These are phyloP conservation scores for Chauna torquata DNA, from an alignment of 2,113 vertebrate genomes.

Conservation along the genomic window DNA sequence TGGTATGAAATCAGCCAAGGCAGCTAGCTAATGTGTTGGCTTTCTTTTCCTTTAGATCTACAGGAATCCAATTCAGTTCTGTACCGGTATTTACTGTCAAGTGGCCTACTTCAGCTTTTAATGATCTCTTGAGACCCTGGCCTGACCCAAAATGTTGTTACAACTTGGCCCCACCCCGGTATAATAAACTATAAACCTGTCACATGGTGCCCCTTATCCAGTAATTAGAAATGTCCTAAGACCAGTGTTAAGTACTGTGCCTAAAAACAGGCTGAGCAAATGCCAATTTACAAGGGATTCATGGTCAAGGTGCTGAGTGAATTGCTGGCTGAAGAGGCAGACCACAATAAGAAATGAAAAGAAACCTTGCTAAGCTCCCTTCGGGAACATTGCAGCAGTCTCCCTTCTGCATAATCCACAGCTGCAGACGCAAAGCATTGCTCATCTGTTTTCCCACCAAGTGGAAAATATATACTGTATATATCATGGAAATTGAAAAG, in stretches of 20 bases:
- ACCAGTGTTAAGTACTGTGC: not conserved
- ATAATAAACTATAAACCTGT: constrained; percentile 30
- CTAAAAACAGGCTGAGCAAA: constrained; percentile 29
- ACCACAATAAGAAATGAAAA: not conserved
- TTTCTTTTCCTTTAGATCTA: constrained; percentile 25
- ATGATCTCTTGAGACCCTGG: constrained; percentile 45
- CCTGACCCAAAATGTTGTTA: constrained; percentile 45
- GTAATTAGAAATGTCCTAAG: constrained; percentile 50
- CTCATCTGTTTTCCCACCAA: constrained; percentile 37
- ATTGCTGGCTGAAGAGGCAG: constrained; percentile 8
- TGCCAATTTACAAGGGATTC: not conserved
- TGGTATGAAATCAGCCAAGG: not conserved
- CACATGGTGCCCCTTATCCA: not conserved
- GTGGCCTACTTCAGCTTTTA: constrained; percentile 50
- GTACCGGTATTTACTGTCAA: constrained; percentile 23
- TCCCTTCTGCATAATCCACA: not conserved
- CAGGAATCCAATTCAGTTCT: constrained; percentile 3
- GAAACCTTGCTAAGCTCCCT: constrained; percentile 12
- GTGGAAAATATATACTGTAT: not conserved
- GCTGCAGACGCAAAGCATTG: not conserved
- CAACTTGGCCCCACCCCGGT: not conserved
- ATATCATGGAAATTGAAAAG: not conserved
- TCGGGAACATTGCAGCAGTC: not conserved
- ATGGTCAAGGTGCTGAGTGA: constrained; percentile 49
- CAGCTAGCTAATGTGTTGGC: constrained; percentile 24